Percentiles rank a stretch among this genome's conserved stretches.
These are phyloP conservation scores for Rhea pennata DNA, from an alignment of 2,113 vertebrate species.

Conservation along the genomic window DNA sequence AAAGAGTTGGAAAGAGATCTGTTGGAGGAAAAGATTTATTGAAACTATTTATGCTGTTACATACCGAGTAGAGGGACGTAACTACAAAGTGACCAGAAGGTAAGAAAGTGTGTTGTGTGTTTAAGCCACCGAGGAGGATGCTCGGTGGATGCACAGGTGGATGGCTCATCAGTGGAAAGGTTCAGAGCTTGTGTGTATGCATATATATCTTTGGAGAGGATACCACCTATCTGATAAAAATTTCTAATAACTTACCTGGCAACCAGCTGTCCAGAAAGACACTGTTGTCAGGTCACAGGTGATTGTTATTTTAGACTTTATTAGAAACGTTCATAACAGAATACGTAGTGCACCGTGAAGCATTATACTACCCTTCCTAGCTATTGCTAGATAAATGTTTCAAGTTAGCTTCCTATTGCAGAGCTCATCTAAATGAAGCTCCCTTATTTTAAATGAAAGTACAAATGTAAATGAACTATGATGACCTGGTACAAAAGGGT, in stretches of 20 bases:
- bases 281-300: neutral
- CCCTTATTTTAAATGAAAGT: neutral
- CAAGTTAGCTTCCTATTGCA: neutral
- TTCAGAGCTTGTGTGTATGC: neutral
- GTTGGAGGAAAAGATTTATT: neutral
- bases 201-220: rapidly evolving
- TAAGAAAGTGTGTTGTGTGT: neutral
- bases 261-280: neutral
- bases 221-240: neutral
- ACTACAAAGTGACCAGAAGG: neutral
- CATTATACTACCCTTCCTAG: neutral
- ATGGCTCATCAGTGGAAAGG: neutral
- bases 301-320: neutral
- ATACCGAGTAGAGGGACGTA: neutral
- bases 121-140: neutral
- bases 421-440: neutral
- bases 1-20: neutral
- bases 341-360: neutral
- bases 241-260: neutral
- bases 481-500: neutral
- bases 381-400: neutral
- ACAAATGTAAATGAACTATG: neutral
- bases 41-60: neutral
- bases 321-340: neutral
- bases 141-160: neutral